Conservation (phyloP, 2,888 invertebrate genomes). For the Desoria tigrina region DNA sequence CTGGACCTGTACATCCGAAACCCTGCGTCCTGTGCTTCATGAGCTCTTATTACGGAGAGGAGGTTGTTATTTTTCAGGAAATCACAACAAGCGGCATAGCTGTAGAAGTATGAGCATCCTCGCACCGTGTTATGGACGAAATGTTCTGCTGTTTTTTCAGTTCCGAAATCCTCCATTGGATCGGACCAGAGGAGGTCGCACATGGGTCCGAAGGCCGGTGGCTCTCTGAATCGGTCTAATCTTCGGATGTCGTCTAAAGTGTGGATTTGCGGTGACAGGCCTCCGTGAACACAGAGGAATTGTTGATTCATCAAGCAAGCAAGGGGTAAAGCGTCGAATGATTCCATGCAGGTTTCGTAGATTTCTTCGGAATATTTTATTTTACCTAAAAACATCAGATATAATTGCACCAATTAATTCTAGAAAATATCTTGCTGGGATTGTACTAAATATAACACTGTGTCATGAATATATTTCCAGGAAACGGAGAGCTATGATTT, state of each 20-base stretch:
- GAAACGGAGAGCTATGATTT: no score
- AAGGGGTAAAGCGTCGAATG: constrained; percentile 98
- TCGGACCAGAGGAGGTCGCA: constrained; percentile 99
- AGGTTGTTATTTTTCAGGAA: constrained; percentile 99
- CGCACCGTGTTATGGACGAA: no score
- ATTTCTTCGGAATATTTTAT: constrained; percentile 99
- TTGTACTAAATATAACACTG: no score
- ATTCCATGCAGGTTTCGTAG: constrained; percentile 99
- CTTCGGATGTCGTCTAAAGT: constrained; percentile 98
- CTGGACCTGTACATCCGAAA: constrained; percentile 97
- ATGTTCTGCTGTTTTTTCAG: constrained; percentile 85
- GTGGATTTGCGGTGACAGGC: constrained; percentile 98
- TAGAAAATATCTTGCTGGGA: no score
- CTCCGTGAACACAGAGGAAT: constrained; percentile 99
- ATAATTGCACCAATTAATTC: no score
- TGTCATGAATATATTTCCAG: no score
- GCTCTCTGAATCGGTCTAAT: constrained; percentile 98
- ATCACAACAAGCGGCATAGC: constrained; percentile 99
- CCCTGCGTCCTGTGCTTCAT: constrained; percentile 99
- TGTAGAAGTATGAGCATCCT: no score
- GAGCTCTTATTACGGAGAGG: constrained; percentile 97
- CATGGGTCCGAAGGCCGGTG: constrained; percentile 98
- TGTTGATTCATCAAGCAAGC: constrained; percentile 99
- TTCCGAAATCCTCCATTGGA: constrained; percentile 98
- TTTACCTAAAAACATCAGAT: constrained; percentile 80